Percentiles rank a stretch among this genome's conserved stretches.
phyloP scores from a whole-genome alignment of 2,113 vertebrate genomes.

The Oplegnathus fasciatus region DNA sequence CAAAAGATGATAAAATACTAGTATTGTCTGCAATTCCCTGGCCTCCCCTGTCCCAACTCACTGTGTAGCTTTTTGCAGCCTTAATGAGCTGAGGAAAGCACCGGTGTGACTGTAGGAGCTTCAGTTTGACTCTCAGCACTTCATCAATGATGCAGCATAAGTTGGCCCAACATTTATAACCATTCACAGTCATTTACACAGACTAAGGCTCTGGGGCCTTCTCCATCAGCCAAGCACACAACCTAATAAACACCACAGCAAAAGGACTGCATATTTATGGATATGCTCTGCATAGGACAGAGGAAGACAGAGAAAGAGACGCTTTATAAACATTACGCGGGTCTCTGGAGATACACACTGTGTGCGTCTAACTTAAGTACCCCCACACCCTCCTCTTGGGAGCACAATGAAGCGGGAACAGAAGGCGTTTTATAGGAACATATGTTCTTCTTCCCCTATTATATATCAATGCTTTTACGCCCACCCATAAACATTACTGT shows the following conservation, averaged over 20 bases:
- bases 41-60: constrained; percentile 52
- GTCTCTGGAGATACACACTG: constrained; percentile 73
- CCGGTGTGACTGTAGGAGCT: constrained; percentile 56
- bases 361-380: constrained; percentile 81
- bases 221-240: constrained; percentile 42
- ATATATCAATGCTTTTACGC: constrained; percentile 81
- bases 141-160: constrained; percentile 77
- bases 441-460: constrained; percentile 81
- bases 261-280: constrained; percentile 34
- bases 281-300: constrained; percentile 51
- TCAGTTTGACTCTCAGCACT: constrained; percentile 64
- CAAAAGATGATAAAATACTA: constrained; percentile 82
- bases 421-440: constrained; percentile 85
- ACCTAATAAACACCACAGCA: constrained; percentile 51
- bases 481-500: constrained; percentile 79
- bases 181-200: constrained; percentile 70
- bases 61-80: constrained; percentile 63
- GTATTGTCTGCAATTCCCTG: constrained; percentile 74
- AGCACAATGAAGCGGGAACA: constrained; percentile 77
- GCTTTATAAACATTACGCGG: constrained; percentile 82
- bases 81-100: constrained; percentile 82
- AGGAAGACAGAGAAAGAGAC: constrained; percentile 48
- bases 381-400: constrained; percentile 73
- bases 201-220: constrained; percentile 45
- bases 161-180: constrained; percentile 71